phyloP scores from a whole-genome alignment of 2,888 invertebrate species.

The Drosophila fulvimacula region DNA sequence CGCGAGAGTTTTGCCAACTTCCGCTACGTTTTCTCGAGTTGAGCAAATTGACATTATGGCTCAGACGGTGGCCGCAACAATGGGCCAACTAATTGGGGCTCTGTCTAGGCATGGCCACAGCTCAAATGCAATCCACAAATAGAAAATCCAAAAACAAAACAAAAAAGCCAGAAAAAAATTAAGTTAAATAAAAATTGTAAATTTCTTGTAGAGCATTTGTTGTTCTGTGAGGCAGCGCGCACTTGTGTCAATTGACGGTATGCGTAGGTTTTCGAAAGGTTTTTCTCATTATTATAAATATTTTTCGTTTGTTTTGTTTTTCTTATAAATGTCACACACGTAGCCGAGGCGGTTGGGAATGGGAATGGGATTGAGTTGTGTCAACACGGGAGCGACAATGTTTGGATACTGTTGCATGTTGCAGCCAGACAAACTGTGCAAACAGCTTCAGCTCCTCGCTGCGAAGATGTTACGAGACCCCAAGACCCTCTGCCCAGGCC shows the following conservation, averaged over 20 bases:
- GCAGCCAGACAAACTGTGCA: constrained; percentile 75
- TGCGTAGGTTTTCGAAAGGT: constrained; percentile 71
- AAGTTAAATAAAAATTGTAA: constrained; percentile 27
- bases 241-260: constrained; percentile 77
- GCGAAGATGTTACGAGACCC: constrained; percentile 69
- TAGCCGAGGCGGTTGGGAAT: constrained; percentile 42
- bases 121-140: constrained; percentile 74
- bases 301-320: constrained; percentile 16
- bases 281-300: constrained; percentile 45
- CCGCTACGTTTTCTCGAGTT: constrained; percentile 60
- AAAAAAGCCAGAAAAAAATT: too few relatives aligned
- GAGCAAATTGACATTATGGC: constrained; percentile 77
- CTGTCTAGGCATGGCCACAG: constrained; percentile 53
- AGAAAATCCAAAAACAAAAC: constrained; percentile 79
- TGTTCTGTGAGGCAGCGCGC: constrained; percentile 38
- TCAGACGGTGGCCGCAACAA: constrained; percentile 63
- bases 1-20: constrained; percentile 69
- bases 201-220: not conserved
- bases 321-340: constrained; percentile 73
- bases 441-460: constrained; percentile 78
- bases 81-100: constrained; percentile 74
- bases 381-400: constrained; percentile 64
- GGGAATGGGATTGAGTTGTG: constrained; percentile 62
- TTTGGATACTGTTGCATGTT: constrained; percentile 68
- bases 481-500: constrained; percentile 23